These are phyloP conservation scores for Sialia sialis DNA, from an alignment of 2,113 vertebrate species.

Conservation along the genomic window DNA sequence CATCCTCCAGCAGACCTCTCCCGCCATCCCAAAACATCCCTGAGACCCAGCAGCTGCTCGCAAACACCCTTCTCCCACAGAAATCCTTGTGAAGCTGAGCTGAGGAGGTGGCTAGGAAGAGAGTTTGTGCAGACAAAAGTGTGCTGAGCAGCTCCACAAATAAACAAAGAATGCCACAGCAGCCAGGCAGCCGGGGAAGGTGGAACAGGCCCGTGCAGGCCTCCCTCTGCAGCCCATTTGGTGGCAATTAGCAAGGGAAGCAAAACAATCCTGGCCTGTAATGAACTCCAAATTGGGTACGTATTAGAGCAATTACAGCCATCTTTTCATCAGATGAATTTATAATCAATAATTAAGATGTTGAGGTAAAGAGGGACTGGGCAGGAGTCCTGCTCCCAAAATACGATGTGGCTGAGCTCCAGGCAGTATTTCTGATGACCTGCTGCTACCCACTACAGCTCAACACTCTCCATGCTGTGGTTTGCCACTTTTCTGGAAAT, in stretches of 20 bases:
- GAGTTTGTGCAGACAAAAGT: not conserved
- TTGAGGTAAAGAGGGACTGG: constrained; percentile 60
- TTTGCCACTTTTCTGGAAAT: not conserved
- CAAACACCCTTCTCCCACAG: not conserved
- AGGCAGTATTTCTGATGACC: not conserved
- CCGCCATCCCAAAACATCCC: not conserved
- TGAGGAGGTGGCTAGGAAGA: not conserved
- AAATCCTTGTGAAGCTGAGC: not conserved
- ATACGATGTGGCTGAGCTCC: not conserved
- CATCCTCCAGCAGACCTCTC: not conserved
- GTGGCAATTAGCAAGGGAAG: constrained; percentile 62
- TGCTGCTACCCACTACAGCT: not conserved
- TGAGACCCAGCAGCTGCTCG: not conserved
- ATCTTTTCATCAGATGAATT: constrained; percentile 68
- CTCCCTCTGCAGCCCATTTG: constrained; percentile 49
- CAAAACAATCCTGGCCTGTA: constrained; percentile 64
- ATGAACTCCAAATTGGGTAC: constrained; percentile 68
- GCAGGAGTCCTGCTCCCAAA: constrained; percentile 52
- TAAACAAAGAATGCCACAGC: constrained; percentile 23
- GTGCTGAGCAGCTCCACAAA: not conserved
- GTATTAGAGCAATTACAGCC: constrained; percentile 66
- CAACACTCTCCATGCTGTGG: not conserved
- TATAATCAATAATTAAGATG: constrained; percentile 73
- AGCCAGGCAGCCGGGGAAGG: not conserved
- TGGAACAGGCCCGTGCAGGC: not conserved